Evolutionary conservation across 1,140 invertebrate species (phyloP).

Genomic region (Solenopsis fugax): DNA sequence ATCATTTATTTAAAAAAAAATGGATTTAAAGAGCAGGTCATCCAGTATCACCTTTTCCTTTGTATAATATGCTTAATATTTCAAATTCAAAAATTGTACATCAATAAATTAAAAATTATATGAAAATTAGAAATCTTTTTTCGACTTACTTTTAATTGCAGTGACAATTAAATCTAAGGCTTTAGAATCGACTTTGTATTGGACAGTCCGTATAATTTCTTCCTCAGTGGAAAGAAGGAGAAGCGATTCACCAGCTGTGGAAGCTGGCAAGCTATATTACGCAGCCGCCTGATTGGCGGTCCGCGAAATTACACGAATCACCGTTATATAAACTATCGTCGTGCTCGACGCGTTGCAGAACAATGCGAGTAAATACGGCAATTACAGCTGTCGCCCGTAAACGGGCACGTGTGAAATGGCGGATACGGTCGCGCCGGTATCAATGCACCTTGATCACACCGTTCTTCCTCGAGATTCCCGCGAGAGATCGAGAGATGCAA

Average conservation of each 20-base stretch:
- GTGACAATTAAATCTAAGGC: background rate
- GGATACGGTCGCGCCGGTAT: slow-evolving; percentile 45
- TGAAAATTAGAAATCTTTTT: background rate
- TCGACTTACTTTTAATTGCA: background rate
- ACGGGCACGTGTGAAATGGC: slow-evolving; percentile 75
- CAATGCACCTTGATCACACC: slow-evolving; percentile 20
- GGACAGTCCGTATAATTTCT: background rate
- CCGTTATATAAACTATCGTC: slow-evolving; percentile 37
- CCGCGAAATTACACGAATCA: slow-evolving; percentile 32
- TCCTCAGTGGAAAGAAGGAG: background rate
- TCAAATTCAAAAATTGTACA: background rate
- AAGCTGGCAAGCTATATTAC: background rate
- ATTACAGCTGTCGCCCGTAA: slow-evolving; percentile 66
- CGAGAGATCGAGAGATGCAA: slow-evolving; percentile 18
- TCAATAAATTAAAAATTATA: background rate
- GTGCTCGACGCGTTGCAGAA: slow-evolving; percentile 4
- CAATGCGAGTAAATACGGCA: slow-evolving; percentile 26
- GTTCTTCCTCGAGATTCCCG: background rate
- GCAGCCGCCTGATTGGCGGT: background rate
- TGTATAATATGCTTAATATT: background rate
- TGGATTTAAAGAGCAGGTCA: no score
- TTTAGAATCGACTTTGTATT: background rate
- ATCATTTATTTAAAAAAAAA: no score
- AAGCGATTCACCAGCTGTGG: background rate
- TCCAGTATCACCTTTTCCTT: no score